Evolutionary conservation across 2,113 vertebrate species (phyloP), one percentile per base, ranked within the genome.

Genomic region (Chaetorhynchus papuensis): DNA sequence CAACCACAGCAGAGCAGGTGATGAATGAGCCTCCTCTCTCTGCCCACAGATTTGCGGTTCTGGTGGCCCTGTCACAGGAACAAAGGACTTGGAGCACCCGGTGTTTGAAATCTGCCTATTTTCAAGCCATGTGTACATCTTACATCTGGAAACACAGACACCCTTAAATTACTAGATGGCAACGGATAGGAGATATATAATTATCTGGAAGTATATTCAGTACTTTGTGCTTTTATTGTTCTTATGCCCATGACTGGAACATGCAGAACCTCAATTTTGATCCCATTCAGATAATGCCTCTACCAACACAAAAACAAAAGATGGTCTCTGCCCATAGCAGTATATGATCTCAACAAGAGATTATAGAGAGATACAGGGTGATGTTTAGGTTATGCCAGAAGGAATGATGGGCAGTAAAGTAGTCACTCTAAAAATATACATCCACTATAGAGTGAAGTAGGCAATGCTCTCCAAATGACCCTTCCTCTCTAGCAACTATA

Each of bases 21-120:
- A 87, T 56, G 95, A 93, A 96, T 53, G 61, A 83, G 57, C 19
- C 33, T 94, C 28, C n/a, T 87, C 30, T 87, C n/a, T n/a, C 35
- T 85, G 68, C 49, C 91, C 35, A 20, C 37, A 69, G 60, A 88
- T 96, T 93, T 96, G 83, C 14, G 66, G 44, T 87, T 74, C 41
- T 65, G 57, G 65, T 96, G 88, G 27, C 65, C 78, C 31, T 96
- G 72, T 87, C 86, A 96, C 70, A 94, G 78, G 94, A 96, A 54
- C 0, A 19, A 93, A 95, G 69, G 50, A 81, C 84, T 87, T 15
- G 15, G 41, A 87, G 41, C 59, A 85, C 53, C 1, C 8, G 22
- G 37, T 83, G 69, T 87, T 95, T 96, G 82, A 97, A 95, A 70
- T 63, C 64, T 80, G 84, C 23, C 9, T 97, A 41, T 95, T 96